These are phyloP conservation scores for Hymenochirus boettgeri DNA, from an alignment of 2,113 vertebrate species.

Conservation along the genomic window DNA sequence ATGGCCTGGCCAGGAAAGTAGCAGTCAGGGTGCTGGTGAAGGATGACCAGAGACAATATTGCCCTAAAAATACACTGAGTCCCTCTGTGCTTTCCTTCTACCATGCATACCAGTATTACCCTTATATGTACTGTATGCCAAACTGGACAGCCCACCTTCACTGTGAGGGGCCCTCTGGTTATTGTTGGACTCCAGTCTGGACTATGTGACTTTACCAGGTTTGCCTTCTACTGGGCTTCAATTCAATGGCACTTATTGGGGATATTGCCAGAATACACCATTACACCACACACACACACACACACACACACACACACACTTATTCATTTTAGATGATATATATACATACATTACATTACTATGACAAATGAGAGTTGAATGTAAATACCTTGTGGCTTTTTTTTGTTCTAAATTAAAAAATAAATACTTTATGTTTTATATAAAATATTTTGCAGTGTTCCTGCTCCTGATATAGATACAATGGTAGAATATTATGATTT, in stretches of 20 bases:
- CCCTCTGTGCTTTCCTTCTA: slow-evolving; percentile 53
- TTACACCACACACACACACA: not conserved
- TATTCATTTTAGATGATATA: not conserved
- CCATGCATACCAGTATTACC: slow-evolving; percentile 58
- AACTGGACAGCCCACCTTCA: slow-evolving; percentile 51
- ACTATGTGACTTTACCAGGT: not conserved
- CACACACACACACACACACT: not conserved
- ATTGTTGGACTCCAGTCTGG: not conserved
- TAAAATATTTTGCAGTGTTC: not conserved
- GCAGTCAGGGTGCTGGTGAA: slow-evolving; percentile 67
- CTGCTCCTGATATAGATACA: no score
- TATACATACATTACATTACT: not conserved
- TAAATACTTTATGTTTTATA: slow-evolving; percentile 19
- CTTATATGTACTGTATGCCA: slow-evolving; percentile 60
- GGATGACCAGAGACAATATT: slow-evolving; percentile 59
- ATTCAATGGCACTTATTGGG: not conserved
- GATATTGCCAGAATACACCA: not conserved
- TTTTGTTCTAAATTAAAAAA: slow-evolving; percentile 38
- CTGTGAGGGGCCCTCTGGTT: slow-evolving; percentile 40
- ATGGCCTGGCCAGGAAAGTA: slow-evolving; percentile 56
- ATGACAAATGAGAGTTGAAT: not conserved
- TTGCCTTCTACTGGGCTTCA: not conserved
- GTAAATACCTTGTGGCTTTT: slow-evolving; percentile 25
- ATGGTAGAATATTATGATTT: no score
- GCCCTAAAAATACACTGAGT: slow-evolving; percentile 43